Evolutionary conservation across 2,888 invertebrate genomes (phyloP).

Genomic region (Nudaria mundana): DNA sequence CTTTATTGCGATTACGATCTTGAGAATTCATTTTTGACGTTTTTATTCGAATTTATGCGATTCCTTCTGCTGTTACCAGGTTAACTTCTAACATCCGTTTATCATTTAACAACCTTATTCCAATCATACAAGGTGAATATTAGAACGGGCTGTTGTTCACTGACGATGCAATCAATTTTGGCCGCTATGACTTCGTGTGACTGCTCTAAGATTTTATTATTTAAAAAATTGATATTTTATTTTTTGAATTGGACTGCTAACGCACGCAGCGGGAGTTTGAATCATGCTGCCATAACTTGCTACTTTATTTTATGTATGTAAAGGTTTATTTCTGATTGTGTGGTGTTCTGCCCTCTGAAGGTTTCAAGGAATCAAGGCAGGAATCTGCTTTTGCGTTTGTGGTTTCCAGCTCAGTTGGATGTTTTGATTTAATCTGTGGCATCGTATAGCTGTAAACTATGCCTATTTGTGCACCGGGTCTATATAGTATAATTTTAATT

Average conservation of each 20-base stretch:
- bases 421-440: constrained; percentile 59
- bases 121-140: constrained; percentile 43
- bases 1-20: constrained; percentile 79
- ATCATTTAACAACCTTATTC: constrained; percentile 32
- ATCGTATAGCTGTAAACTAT: constrained; percentile 37
- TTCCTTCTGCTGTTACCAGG: constrained; percentile 47
- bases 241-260: constrained; percentile 73
- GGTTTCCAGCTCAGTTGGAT: constrained; percentile 57
- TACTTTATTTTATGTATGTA: constrained; percentile 34
- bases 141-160: constrained; percentile 26
- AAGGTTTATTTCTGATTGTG: constrained; percentile 39
- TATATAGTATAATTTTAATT: constrained; percentile 1
- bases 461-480: constrained; percentile 18
- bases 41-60: constrained; percentile 79
- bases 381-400: constrained; percentile 46
- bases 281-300: constrained; percentile 28
- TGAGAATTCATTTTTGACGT: constrained; percentile 77
- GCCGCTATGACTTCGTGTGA: constrained; percentile 64
- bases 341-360: constrained; percentile 44
- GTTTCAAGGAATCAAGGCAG: constrained; percentile 65
- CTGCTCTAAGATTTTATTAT: constrained; percentile 78
- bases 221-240: constrained; percentile 78
- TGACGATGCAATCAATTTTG: constrained; percentile 36
- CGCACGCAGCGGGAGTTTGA: constrained; percentile 70
- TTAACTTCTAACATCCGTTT: constrained; percentile 19